Base-by-base conservation (phyloP, 2,797 vertebrate genomes). In the Parotocinclus haroldoi region DNA sequence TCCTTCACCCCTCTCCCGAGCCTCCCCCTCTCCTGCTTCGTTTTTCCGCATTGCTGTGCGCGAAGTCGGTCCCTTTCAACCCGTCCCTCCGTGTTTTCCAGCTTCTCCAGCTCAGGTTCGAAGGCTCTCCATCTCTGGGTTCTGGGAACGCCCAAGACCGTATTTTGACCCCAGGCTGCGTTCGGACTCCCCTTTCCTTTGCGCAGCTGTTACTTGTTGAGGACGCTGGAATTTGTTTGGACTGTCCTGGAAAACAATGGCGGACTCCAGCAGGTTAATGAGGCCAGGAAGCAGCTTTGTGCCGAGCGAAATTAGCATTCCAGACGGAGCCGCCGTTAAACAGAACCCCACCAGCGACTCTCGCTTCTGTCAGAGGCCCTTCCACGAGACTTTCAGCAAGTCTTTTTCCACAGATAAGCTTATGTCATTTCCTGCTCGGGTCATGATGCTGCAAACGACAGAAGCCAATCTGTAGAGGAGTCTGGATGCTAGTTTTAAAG, bases 201-300 rank as follows among this genome's bases (percentile, higher is more conserved):
- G 7, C 44, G 69, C 2, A 59, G 73, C 62, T 66, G 66, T 69
- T 67, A 76, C 72, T 74, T 74, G 77, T 63, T 72, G 70, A 63
- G 74, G 80, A 81, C 76, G 73, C 79, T 0, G 11, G 57, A 58
- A 68, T n/a, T 73, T 79, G 75, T 75, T 75, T 68, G 61, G 63
- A 72, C 75, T 75, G 72, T 75, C 68, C 42, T 60, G 50, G 56
- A 64, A 73, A 76, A 80, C 79, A 87, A 87, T 81, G 69, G 74
- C 61, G 9, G 70, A 66, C 68, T 76, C 73, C 58, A 75, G 80
- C 84, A 87, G 88, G 87, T 90, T 88, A 90, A 90, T 88, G 85
- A 79, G 77, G 74, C 71, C 77, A 74, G 74, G 69, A 76, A 69
- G 63, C 58, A 67, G 68, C 66, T 74, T 75, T 77, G 72, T 77